Percentiles rank a stretch among this genome's conserved stretches.
phyloP scores from a whole-genome alignment of 2,888 invertebrate genomes.

The Lasiommata megera region DNA sequence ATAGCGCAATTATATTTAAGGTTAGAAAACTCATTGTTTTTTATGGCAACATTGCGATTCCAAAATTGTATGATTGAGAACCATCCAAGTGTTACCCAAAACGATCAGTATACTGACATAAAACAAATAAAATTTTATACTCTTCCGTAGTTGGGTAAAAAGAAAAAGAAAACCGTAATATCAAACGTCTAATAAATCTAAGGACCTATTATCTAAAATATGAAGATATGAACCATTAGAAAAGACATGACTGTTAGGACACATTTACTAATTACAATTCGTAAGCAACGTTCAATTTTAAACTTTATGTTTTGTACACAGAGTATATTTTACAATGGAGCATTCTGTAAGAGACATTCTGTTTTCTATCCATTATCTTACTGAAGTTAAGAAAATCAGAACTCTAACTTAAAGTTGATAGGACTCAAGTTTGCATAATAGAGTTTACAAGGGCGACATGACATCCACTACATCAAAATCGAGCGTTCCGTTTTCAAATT shows the following conservation, averaged over 20 bases:
- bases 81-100: too few relatives aligned
- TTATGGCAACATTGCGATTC: too few relatives aligned
- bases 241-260: constrained; percentile 43
- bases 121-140: too few relatives aligned
- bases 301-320: constrained; percentile 19
- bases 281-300: constrained; percentile 18
- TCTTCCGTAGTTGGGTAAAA: too few relatives aligned
- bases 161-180: constrained; percentile 2
- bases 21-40: too few relatives aligned
- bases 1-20: too few relatives aligned
- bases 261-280: constrained; percentile 49
- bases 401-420: constrained; percentile 16
- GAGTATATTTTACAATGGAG: constrained; percentile 34
- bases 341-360: constrained; percentile 38
- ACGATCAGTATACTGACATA: too few relatives aligned
- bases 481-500: constrained; percentile 79
- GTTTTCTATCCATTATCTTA: constrained; percentile 36
- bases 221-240: constrained; percentile 25
- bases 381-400: constrained; percentile 32
- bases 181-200: constrained; percentile 22
- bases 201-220: constrained; percentile 27
- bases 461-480: constrained; percentile 79
- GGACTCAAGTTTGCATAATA: constrained; percentile 22
- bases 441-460: constrained; percentile 43
- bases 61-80: too few relatives aligned